Evolutionary conservation across 2,888 invertebrate species (phyloP), one percentile per base, ranked within the genome.

Genomic region (Busseola fusca): DNA sequence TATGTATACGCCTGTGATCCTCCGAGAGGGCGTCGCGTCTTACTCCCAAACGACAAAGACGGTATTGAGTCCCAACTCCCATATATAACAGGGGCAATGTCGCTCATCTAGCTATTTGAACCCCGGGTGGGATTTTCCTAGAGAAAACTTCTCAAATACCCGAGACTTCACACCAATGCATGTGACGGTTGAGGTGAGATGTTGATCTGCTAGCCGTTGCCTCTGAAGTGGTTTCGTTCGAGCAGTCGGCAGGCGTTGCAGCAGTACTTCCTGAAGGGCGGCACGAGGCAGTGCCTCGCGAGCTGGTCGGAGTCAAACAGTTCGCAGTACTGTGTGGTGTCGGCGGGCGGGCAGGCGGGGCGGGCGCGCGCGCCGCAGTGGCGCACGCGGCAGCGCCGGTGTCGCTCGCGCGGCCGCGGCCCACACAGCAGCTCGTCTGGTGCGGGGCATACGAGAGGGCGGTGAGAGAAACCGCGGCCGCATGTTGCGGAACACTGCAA

Each of bases 401-500:
- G 93, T 63, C 96, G 96, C 78, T 95, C 94, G 27, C 94, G 93
- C 0, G 96, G 96, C 59, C 92, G 92, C 2, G 95, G 92, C 0
- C 96, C 97, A 86, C 97, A 97, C 0, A 95, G 92, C 14, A 90
- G 87, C 1, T 93, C 96, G 71, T 95, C 91, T 0, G 94, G 84
- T 0, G 96, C 96, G 0, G 96, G 95, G 81, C 97, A 97, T 3
- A 93, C 87, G 0, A 96, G 91, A 0, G 96, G 95, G 5, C 96
- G 94, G 1, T 93, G 93, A 18, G 96, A 96, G 3, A 96, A 86
- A 1, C 97, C 97, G 1, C 93, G 93, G 0, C 97, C 97, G 84
- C 97, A 97, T 0, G 94, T 96, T 52, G 96, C 92, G 1, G 97
- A 97, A 89, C 97, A 97, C 97, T 97, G 87, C 3, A 34, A 64